These are phyloP conservation scores for Periplaneta americana DNA, from an alignment of 1,140 invertebrate species.

Conservation along the genomic window DNA sequence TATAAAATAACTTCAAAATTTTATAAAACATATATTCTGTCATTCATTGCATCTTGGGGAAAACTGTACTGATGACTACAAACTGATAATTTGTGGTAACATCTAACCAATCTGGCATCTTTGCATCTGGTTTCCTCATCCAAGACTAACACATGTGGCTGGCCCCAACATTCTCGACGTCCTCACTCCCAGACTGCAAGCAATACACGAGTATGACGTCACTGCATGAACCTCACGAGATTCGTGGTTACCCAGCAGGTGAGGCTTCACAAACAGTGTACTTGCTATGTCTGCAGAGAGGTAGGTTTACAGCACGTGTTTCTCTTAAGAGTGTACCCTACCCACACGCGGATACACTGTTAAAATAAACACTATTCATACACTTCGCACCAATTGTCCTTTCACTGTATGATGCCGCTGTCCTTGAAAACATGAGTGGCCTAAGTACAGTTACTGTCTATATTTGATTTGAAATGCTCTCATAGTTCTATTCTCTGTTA, in stretches of 20 bases:
- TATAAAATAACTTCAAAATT: background rate
- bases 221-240: background rate
- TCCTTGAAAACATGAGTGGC: background rate
- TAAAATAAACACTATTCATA: background rate
- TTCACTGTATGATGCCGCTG: background rate
- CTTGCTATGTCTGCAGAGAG: background rate
- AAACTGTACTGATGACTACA: background rate
- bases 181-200: background rate
- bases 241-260: background rate
- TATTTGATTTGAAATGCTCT: background rate
- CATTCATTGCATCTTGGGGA: background rate
- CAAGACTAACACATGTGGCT: background rate
- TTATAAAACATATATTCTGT: background rate
- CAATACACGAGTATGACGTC: background rate
- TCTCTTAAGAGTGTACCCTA: background rate
- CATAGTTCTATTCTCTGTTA: no score
- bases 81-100: background rate
- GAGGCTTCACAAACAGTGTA: background rate
- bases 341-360: background rate
- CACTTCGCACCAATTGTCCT: background rate
- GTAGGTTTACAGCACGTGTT: background rate
- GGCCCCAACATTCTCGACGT: background rate
- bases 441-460: background rate
- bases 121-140: background rate
- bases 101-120: background rate